A percentile compares a stretch with the other conserved stretches of the same genome.
phyloP scores from a whole-genome alignment of 2,797 vertebrate species.

The Siniperca scherzeri region DNA sequence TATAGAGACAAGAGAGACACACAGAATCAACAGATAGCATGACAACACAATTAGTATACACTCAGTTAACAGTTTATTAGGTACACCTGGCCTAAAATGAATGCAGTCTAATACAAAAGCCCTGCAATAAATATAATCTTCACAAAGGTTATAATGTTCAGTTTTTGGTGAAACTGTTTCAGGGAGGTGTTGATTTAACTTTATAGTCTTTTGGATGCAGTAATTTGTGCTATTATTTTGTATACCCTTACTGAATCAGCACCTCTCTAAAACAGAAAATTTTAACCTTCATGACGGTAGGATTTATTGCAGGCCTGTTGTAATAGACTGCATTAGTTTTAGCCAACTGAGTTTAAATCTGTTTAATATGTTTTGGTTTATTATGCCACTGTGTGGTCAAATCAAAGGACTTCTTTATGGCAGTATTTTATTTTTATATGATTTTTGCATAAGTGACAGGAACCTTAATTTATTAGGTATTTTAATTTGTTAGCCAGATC shows the following conservation, averaged over 20 bases:
- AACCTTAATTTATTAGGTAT: background rate
- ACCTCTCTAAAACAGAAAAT: background rate
- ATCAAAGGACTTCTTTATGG: too few relatives aligned
- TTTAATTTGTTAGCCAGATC: too few relatives aligned
- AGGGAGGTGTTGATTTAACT: background rate
- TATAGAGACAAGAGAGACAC: too few relatives aligned
- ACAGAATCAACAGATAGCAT: too few relatives aligned
- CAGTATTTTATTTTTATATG: background rate
- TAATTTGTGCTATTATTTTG: background rate
- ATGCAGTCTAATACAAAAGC: background rate
- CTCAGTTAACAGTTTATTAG: background rate
- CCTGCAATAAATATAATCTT: background rate
- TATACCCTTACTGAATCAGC: background rate
- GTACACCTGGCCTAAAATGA: background rate
- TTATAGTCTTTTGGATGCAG: background rate
- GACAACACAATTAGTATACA: too few relatives aligned
- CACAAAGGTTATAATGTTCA: background rate
- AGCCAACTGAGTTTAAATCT: background rate
- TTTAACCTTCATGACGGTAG: background rate
- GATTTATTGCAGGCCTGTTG: background rate
- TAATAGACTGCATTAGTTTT: background rate
- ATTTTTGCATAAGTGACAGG: background rate
- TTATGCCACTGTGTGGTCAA: background rate
- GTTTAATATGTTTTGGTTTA: background rate
- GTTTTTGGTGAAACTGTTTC: background rate